Evolutionary conservation across 2,888 invertebrate species (phyloP), one percentile per base, ranked within the genome.

Genomic region (Dasysyrphus tricinctus): DNA sequence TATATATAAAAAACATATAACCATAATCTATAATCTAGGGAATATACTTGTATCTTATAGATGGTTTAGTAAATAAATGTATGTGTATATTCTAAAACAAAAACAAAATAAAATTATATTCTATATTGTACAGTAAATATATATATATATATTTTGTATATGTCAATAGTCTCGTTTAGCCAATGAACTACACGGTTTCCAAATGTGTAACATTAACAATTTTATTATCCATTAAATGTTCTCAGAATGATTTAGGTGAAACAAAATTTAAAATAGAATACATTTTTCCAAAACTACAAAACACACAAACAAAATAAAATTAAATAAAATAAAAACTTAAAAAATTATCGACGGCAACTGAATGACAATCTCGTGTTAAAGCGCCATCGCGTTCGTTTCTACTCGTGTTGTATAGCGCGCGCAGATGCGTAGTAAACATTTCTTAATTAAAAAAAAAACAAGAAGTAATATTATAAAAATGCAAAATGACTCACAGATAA

Each of bases 131-230:
- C 61, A 80, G 77, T 81, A 80, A 67, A 34, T 57, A 34, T 54
- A 49, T 44, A 47, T 67, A 78, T 54, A 77, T 72, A 80, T 86
- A 86, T 86, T 82, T 86, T 86, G 82, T 86, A 78, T 86, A 86
- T 86, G 86, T 86, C 81, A 81, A 86, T 86, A 86, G 86, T 86
- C 86, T 86, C 86, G 73, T 86, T 86, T 82, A 86, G 86, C 86
- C 86, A 87, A 87, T 83, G 76, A 87, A 87, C 87, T 87, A 87
- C 83, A 87, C 87, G 87, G 87, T 87, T 87, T 87, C 87, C 87
- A 83, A 80, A 85, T 78, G 78, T 80, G 83, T 83, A 87, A 87
- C 77, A 81, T 61, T 42, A 77, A 79, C 61, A 85, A 85, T 72
- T 54, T 54, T 81, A 78, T 56, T 76, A 78, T 76, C 61, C 65